Base-by-base conservation (phyloP, 2,113 vertebrate species). In the Xyliphius kryptos region DNA sequence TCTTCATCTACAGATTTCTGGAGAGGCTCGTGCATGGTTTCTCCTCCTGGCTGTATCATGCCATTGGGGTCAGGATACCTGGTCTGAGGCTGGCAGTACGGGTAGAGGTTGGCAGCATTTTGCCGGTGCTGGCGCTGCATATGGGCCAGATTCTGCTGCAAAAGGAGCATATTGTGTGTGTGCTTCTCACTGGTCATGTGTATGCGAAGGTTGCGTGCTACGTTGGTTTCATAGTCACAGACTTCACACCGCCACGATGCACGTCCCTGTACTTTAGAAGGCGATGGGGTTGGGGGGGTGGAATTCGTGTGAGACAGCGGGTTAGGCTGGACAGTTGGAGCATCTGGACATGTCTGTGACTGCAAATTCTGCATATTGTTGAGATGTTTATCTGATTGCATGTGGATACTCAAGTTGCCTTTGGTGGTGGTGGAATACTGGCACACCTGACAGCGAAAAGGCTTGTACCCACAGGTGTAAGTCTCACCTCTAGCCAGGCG, bases 381-480 rank as follows among this genome's bases (percentile, higher is more conserved):
- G 74, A 99, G 92, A 87, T 99, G 95, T 89, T 99, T 99, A 85
- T 99, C 96, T 0, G 95, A 98, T 92, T n/a, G n/a, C n/a, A n/a
- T n/a, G n/a, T n/a, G n/a, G n/a, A n/a, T n/a, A n/a, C n/a, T n/a
- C n/a, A n/a, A 91, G 89, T 99, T 99, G 87, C 96, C 96, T 90
- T 99, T 99, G 79, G 96, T 98, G 66, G 96, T 98, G 63, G 96
- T 99, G 78, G 96, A 97, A 82, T 99, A 99, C 87, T 99, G 97
- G 80, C 96, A 99, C 74, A 96, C 95, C 87, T 97, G 92, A 12
- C 96, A 99, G 85, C 95, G 94, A 85, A 97, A 99, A 65, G 96
- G 96, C 80, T 99, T 99, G 87, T 98, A 98, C 78, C 96, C 96
- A 72, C 96, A 99, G 14, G 94, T 95, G 69, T 98, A 99, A 79